phyloP scores from a whole-genome alignment of 2,888 invertebrate genomes.

The Invenusta paracnida region DNA sequence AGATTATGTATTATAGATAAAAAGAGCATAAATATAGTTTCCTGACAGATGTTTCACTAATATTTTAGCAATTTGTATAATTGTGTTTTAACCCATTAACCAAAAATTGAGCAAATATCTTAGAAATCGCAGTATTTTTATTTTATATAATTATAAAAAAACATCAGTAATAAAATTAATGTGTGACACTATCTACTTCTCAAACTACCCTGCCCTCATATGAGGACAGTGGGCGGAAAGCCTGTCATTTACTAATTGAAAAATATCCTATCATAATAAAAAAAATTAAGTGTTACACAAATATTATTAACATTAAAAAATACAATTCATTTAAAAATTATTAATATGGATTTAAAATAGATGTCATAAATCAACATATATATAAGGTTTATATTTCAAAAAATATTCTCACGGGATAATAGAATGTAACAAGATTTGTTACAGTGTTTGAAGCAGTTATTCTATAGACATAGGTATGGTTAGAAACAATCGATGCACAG shows the following conservation, averaged over 20 bases:
- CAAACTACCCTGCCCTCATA: background rate
- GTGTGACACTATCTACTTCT: background rate
- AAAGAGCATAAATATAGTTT: no score
- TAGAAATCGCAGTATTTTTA: background rate
- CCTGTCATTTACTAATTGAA: background rate
- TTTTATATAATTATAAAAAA: background rate
- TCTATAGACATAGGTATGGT: background rate
- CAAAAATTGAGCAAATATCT: background rate
- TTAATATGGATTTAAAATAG: no score
- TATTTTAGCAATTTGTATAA: no score
- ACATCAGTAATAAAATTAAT: background rate
- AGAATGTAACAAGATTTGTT: background rate
- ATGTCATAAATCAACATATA: background rate
- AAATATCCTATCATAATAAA: no score
- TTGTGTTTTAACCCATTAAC: background rate
- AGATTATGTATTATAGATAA: no score
- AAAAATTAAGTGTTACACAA: no score
- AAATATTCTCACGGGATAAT: background rate
- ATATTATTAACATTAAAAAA: no score
- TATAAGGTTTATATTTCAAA: background rate
- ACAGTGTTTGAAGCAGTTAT: background rate
- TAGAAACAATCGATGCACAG: background rate
- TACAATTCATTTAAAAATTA: no score
- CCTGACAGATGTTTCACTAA: no score
- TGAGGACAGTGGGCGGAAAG: background rate